Conservation (phyloP, 2,113 vertebrate species). For the Charina bottae region DNA sequence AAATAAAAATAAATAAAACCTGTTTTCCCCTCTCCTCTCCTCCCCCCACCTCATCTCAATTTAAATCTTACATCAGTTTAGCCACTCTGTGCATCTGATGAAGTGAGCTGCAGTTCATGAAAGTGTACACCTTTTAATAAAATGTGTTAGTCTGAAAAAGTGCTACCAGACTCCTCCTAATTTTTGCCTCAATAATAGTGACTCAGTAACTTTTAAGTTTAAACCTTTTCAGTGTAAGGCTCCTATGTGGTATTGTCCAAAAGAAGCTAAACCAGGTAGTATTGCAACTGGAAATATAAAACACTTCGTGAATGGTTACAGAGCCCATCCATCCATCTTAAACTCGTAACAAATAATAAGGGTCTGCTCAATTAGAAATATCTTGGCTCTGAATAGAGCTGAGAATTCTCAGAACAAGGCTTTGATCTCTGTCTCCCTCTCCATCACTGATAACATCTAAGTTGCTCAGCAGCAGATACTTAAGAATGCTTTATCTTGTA, state of each 20-base stretch:
- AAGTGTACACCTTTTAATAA: neutral
- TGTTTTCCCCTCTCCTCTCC: neutral
- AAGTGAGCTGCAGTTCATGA: neutral
- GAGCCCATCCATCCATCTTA: neutral
- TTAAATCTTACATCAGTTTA: neutral
- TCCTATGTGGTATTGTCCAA: neutral
- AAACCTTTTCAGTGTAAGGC: neutral
- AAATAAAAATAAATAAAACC: neutral
- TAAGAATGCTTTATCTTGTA: neutral
- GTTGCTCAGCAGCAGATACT: neutral
- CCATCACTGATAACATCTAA: neutral
- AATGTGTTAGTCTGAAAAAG: neutral
- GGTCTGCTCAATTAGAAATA: neutral
- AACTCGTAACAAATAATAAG: neutral
- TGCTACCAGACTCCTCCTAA: neutral
- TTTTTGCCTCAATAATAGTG: neutral
- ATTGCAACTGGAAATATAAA: neutral
- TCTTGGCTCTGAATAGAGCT: neutral
- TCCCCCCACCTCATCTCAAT: too few relatives aligned
- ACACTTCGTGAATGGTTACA: neutral
- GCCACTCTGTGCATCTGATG: neutral
- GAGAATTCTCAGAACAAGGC: neutral
- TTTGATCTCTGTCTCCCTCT: neutral
- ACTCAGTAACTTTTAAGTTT: neutral
- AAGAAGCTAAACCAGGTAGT: neutral